A percentile compares a stretch with the other conserved stretches of the same genome.
Conservation (phyloP, 2,113 vertebrate species). For the Crotalus horridus region DNA sequence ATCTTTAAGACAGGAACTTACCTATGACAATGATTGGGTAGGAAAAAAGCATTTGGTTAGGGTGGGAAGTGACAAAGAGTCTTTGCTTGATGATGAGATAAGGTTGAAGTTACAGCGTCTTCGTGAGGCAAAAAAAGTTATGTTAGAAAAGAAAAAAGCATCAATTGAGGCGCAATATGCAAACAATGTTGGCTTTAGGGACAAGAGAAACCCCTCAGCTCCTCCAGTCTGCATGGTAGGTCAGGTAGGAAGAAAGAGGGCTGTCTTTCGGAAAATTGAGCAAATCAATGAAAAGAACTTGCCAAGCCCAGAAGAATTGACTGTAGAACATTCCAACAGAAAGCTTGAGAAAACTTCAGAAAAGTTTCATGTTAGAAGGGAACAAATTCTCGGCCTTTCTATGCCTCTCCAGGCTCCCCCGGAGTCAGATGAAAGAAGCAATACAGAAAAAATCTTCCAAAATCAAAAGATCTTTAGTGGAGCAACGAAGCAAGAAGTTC, state of each 20-base stretch:
- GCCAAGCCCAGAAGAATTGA: not conserved
- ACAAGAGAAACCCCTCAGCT: not conserved
- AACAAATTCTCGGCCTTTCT: conserved; percentile 48
- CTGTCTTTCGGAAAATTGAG: conserved; percentile 37
- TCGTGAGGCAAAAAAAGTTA: conserved; percentile 77
- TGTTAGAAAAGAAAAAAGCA: conserved; percentile 79
- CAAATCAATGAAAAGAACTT: conserved; percentile 41
- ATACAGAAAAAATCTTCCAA: conserved; percentile 68
- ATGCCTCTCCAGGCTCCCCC: conserved; percentile 22
- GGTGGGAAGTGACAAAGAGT: conserved; percentile 76
- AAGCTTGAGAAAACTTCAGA: conserved; percentile 24
- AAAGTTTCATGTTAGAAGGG: conserved; percentile 56
- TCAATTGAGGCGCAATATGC: conserved; percentile 76
- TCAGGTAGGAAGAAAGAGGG: not conserved
- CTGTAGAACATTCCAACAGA: not conserved
- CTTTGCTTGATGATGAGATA: conserved; percentile 85
- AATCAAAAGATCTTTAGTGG: conserved; percentile 60
- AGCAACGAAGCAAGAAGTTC: conserved; percentile 65
- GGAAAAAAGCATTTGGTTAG: conserved; percentile 59
- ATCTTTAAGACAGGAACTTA: conserved; percentile 52
- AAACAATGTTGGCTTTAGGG: conserved; percentile 37
- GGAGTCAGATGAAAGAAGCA: conserved; percentile 9
- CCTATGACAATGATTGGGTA: conserved; percentile 30
- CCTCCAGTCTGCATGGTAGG: not conserved
- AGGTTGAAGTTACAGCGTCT: conserved; percentile 85